Base-by-base conservation (phyloP, 2,113 vertebrate genomes). In the Falco punctatus region DNA sequence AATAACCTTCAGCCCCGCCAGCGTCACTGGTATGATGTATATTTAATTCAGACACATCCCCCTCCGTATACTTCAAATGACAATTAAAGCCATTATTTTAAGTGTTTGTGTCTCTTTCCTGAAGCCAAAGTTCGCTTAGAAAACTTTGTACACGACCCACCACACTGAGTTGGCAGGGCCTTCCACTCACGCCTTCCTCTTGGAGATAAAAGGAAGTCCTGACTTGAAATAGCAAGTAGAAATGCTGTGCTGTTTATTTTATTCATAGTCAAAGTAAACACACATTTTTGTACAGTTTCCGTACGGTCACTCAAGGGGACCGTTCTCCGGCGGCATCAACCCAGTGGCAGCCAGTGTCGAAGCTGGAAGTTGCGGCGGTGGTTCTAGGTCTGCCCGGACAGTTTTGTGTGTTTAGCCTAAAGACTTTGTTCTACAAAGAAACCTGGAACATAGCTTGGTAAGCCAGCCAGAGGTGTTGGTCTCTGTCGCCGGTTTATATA, bases 71-170 rank as follows among this genome's bases (percentile, higher is more conserved):
- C 97, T 97, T 97, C 90, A 46, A 65, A 97, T 92, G 97, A 98
- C 81, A 28, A 98, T 97, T 98, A 97, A 98, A 98, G 98, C 98
- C 98, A 98, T 98, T 98, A 74, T 98, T 98, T 98, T 98, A 95
- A 97, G 96, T 94, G 95, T 98, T 96, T 96, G 95, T 97, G 97
- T 98, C 97, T 96, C 96, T 90, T 98, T 98, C 96, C 97, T 97
- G 96, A 98, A 98, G 97, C 98, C 97, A 98, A 98, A 98, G 97
- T 95, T 97, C 13, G 23, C 97, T 97, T 86, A 86, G 96, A 93
- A 91, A 93, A 88, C 75, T 62, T 64, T 7, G 81, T 86, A 75
- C 90, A 52, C 18, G 5, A 78, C 88, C 73, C 83, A 18, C 73
- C 59, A 15, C 55, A 2, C 79, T 2, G 66, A 66, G 70, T 48